These are phyloP conservation scores for Gephyroberyx darwinii DNA, from an alignment of 2,797 vertebrate genomes.

Conservation along the genomic window DNA sequence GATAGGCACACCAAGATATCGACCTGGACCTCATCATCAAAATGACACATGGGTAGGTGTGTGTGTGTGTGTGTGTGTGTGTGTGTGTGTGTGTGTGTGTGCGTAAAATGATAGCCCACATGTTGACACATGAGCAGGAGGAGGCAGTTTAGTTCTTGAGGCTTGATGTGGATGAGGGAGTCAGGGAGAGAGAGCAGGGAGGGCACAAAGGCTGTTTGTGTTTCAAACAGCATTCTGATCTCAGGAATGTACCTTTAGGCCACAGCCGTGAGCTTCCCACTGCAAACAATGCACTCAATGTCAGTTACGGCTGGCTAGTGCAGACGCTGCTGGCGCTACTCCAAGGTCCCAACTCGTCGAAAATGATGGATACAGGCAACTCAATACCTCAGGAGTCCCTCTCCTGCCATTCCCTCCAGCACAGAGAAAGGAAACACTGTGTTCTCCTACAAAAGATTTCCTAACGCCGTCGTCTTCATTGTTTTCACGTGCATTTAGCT, in stretches of 20 bases:
- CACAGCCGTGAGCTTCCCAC: conserved; percentile 79
- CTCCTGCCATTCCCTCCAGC: conserved; percentile 77
- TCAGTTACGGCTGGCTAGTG: conserved; percentile 88
- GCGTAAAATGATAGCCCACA: conserved; percentile 85
- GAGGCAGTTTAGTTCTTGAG: conserved; percentile 74
- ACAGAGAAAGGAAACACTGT: conserved; percentile 74
- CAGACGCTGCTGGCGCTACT: conserved; percentile 79
- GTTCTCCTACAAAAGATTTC: conserved; percentile 74
- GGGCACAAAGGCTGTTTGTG: conserved; percentile 90
- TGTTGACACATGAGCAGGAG: conserved; percentile 85
- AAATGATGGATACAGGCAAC: conserved; percentile 93
- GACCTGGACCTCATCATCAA: conserved; percentile 62
- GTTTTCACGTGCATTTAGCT: conserved; percentile 48
- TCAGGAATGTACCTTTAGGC: conserved; percentile 92
- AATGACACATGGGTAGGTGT: neutral
- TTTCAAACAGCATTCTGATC: conserved; percentile 84
- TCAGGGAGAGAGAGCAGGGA: conserved; percentile 69
- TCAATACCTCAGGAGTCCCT: conserved; percentile 84
- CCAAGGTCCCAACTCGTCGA: conserved; percentile 83
- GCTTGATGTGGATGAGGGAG: conserved; percentile 79
- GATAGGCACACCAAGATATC: conserved; percentile 35
- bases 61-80: conserved; percentile 18
- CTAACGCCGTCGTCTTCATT: conserved; percentile 46
- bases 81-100: conserved; percentile 53
- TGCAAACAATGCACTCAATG: conserved; percentile 89